A percentile compares a stretch with the other conserved stretches of the same genome.
Conservation (phyloP, 2,888 invertebrate species). For the Drosophila mayaguana region DNA sequence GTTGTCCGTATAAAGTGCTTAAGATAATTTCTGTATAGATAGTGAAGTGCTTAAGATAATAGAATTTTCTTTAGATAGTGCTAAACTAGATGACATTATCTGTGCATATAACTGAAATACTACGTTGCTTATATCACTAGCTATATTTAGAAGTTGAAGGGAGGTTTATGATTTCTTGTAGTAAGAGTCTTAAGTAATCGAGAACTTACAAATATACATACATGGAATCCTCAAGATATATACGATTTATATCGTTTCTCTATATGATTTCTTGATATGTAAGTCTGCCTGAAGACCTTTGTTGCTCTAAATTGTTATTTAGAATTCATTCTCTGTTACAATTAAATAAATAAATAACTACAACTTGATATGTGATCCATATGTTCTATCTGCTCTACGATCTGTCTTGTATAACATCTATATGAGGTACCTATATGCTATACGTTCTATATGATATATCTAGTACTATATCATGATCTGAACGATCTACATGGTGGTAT, state of each 20-base stretch:
- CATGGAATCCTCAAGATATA: background rate
- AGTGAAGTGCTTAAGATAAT: conserved; percentile 6
- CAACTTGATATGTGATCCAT: background rate
- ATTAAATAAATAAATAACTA: no score
- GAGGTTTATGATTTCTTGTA: background rate
- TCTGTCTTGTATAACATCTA: background rate
- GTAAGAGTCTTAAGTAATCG: background rate
- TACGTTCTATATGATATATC: background rate
- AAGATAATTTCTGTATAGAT: background rate
- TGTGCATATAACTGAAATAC: background rate
- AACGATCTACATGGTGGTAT: no score
- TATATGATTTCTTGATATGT: no score
- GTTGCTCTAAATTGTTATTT: no score
- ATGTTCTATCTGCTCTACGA: background rate
- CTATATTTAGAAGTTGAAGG: background rate
- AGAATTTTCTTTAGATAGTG: background rate
- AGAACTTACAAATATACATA: background rate
- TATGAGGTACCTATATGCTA: no score
- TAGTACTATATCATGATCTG: background rate
- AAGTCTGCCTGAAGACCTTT: no score
- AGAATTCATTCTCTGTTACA: no score
- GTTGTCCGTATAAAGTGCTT: conserved; percentile 8
- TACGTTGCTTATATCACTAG: background rate
- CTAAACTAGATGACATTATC: conserved; percentile 6
- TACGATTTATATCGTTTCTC: background rate